Base-by-base conservation (phyloP, 2,797 vertebrate species). In the Trachurus trachurus region DNA sequence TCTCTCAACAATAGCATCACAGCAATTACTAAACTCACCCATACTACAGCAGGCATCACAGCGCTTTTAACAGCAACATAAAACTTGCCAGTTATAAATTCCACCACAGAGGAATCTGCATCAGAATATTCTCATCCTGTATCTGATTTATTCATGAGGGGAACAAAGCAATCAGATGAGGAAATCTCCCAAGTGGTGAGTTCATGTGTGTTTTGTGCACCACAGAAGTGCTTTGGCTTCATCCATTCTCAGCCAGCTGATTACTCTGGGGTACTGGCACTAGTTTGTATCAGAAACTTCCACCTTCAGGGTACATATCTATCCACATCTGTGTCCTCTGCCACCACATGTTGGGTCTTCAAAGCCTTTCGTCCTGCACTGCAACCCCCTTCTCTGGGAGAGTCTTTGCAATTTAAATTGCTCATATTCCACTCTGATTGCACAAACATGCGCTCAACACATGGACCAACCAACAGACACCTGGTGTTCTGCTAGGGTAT, bases 81-180 rank as follows among this genome's bases (percentile, higher is more conserved):
- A 87, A 78, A 71, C 73, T 47, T 78, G 61, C 73, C 73, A 50
- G 78, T 78, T 64, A 61, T 59, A 82, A 74, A 89, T 80, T 86
- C 76, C 67, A 76, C 87, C 66, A 78, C 87, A 76, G 71, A 88
- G 61, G 60, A 80, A 82, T 88, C 80, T 69, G 69, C 81, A 81
- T 83, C 80, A 61, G 74, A 88, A 85, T 85, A 83, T 88, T 87
- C 66, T 80, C 86, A 74, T 89, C 78, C 82, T 88, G 79, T 66
- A 47, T 85, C 81, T 92, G 86, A 89, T 91, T 93, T 93, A 94
- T 92, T 93, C 89, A 93, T 92, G 86, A 92, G 80, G 31, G 78
- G 81, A 86, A 93, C 88, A 92, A 93, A 92, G 87, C 83, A 88
- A 89, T 90, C 89, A 88, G 86, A 90, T 74, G 83, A 86, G 85